Evolutionary conservation across 2,797 vertebrate species (phyloP), one percentile per base, ranked within the genome.

Genomic region (Clarias fuscus): DNA sequence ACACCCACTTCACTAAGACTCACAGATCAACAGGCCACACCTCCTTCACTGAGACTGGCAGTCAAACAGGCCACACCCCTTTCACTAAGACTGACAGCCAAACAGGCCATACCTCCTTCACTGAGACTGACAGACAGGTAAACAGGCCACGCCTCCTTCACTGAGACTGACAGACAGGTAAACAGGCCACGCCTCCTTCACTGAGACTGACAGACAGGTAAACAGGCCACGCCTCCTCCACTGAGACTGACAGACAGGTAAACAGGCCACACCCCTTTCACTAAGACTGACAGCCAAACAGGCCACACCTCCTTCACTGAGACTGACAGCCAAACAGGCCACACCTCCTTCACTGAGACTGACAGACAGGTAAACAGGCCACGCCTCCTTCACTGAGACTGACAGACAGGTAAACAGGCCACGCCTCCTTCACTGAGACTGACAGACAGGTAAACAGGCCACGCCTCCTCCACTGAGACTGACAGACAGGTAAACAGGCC

Each of bases 61-160:
- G 20, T 20, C 7, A 48, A 10, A 48, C 0, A 48, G 11, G 11
- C 40, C 71, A 73, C 22, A 15, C 40, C 11, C 11, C 20, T 11
- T 48, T n/a, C 0, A 48, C 22, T 48, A 1, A 1, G 11, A n/a
- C 0, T 53, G 0, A n/a, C 0, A 73, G 0, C 13, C 3, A 48
- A 22, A 48, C 0, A 73, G 71, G 22, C 11, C 71, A 73, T 22
- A 48, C 71, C 71, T 5, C 40, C 22, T 48, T 17, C 4, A 48
- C 4, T 24, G 4, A 4, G 71, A 73, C 20, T 48, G 40, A 24
- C 10, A 7, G 8, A n/a, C n/a, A n/a, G n/a, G n/a, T n/a, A n/a
- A n/a, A n/a, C n/a, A n/a, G 40, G 22, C 1, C 20, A 73, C 40
- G n/a, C 71, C 71, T 40, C 2, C 22, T 48, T 48, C 5, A 24